Base-by-base conservation (phyloP, 2,888 invertebrate genomes). In the Parnassius mnemosyne region DNA sequence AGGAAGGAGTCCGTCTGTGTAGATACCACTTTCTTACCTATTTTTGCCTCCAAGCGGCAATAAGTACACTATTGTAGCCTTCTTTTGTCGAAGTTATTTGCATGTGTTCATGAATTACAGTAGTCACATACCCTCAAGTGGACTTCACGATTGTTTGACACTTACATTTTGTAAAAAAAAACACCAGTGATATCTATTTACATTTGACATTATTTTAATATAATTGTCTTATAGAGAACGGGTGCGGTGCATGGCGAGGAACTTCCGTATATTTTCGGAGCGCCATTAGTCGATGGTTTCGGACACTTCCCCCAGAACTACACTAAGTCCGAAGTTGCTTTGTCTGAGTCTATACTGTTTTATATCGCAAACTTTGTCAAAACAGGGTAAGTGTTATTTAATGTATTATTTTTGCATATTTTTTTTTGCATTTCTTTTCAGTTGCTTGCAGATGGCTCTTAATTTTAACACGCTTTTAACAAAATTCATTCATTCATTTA, bases 161-260 rank as follows among this genome's bases (percentile, higher is more conserved):
- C 25, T 25, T 25, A 3, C 3, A 25, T 25, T 3, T 7, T 34
- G 34, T 34, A 5, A 34, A 34, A 7, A 34, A 34, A 34, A 34
- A 34, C n/a, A n/a, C 7, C 1, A 7, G 34, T 34, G n/a, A 7
- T 49, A 1, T 13, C 11, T 3, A 11, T 49, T 49, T 13, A 3
- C 16, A 13, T 49, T 9, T n/a, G 9, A 49, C n/a, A 13, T 49
- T n/a, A 7, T 49, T 13, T 7, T 49, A 34, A 34, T 34, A 34
- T 34, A 7, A 3, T 20, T 57, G 64, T 47, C 62, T 65, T 65
- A 9, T 11, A 97, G 95, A 93, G 96, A 77, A 96, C 96, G 94
- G 97, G 97, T 43, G 96, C 97, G 0, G 96, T 97, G 1, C 97
- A 97, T 72, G 97, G 97, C 0, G 98, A 98, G 82, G 98, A 98